Conservation (phyloP, 1,140 invertebrate species). For the Ditylenchus dipsaci region DNA sequence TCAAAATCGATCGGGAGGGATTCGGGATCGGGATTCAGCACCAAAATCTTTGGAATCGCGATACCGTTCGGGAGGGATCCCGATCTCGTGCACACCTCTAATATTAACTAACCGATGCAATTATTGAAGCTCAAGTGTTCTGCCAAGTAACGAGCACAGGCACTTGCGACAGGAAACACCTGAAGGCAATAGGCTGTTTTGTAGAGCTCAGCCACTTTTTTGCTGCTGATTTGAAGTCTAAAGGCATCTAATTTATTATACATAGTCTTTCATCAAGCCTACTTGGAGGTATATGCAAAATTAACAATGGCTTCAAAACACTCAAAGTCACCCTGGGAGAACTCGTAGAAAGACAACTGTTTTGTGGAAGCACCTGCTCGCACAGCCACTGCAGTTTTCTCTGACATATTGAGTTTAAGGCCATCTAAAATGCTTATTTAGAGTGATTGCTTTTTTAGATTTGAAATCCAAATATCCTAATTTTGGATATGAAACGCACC, state of each 20-base stretch:
- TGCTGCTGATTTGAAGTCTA: conserved; percentile 64
- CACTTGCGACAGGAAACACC: conserved; percentile 69
- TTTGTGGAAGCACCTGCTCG: conserved; percentile 13
- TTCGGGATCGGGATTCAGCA: too few species aligned
- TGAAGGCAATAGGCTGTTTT: conserved; percentile 68
- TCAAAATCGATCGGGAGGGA: too few species aligned
- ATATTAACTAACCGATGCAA: conserved; percentile 64
- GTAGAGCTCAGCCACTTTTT: conserved; percentile 71
- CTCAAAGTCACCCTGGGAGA: conserved; percentile 68
- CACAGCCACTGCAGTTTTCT: not conserved
- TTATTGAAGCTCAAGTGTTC: conserved; percentile 68
- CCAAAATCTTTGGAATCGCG: too few species aligned
- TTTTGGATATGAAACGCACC: not conserved
- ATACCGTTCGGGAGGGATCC: too few species aligned
- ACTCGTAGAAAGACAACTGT: conserved; percentile 62
- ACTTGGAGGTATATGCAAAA: conserved; percentile 71
- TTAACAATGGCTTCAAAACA: conserved; percentile 72
- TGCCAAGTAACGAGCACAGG: conserved; percentile 70
- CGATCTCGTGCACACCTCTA: too few species aligned
- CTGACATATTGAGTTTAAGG: not conserved
- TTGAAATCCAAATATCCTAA: not conserved
- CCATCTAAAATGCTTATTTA: conserved; percentile 5
- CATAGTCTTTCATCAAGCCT: too few species aligned
- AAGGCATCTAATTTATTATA: too few species aligned
- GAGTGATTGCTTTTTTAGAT: too few species aligned